Evolutionary conservation across 2,113 vertebrate genomes (phyloP).

Genomic region (Aegithalos caudatus): DNA sequence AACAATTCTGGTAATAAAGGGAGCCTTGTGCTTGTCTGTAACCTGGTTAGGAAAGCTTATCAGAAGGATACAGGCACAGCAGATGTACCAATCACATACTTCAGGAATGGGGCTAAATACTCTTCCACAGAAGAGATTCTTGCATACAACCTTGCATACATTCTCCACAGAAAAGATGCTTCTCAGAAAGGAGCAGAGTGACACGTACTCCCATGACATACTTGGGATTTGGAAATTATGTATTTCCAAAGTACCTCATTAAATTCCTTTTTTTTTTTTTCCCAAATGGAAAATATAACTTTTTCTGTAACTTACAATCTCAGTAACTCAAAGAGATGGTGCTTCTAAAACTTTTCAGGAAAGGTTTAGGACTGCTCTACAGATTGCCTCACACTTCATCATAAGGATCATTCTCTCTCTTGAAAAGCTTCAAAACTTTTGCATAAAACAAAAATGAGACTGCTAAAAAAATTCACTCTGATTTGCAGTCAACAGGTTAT

Average conservation of each 20-base stretch:
- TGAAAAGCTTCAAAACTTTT: background rate
- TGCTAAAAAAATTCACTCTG: background rate
- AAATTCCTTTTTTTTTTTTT: background rate
- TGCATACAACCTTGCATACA: background rate
- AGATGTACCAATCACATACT: background rate
- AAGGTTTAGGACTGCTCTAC: background rate
- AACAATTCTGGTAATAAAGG: background rate
- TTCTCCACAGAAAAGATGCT: background rate
- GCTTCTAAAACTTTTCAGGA: background rate
- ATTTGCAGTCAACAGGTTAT: background rate
- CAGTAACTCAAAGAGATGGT: background rate
- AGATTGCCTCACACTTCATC: background rate
- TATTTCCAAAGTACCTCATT: too few species aligned
- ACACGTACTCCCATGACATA: accelerated
- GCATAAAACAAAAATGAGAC: background rate
- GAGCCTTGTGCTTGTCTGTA: background rate
- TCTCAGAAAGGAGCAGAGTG: background rate
- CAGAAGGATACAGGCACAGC: background rate
- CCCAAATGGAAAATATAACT: background rate
- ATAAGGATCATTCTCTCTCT: background rate
- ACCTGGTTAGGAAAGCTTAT: background rate
- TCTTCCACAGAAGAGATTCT: background rate
- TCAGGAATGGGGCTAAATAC: background rate
- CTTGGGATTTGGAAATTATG: background rate
- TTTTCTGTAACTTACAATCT: background rate